phyloP scores from a whole-genome alignment of 2,888 invertebrate species.

The Ophion slaviceki region DNA sequence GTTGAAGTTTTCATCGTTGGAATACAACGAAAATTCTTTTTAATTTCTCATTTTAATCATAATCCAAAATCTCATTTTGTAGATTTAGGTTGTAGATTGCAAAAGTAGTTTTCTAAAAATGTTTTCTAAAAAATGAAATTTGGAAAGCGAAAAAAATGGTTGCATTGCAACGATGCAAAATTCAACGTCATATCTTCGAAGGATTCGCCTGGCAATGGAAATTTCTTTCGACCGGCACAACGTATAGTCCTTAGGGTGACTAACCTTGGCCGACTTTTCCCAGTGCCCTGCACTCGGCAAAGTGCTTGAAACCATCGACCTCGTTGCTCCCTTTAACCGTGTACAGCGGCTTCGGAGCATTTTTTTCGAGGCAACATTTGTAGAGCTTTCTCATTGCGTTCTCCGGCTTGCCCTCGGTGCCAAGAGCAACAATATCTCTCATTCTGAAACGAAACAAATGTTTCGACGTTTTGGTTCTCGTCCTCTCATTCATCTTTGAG shows the following conservation, averaged over 20 bases:
- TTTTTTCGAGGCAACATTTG: constrained; percentile 71
- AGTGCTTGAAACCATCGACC: constrained; percentile 60
- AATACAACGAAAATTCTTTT: too few species aligned
- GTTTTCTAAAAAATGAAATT: too few species aligned
- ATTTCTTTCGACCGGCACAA: background rate
- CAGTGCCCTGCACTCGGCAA: constrained; percentile 71
- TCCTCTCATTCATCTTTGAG: background rate
- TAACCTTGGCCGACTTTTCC: constrained; percentile 68
- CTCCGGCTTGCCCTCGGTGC: constrained; percentile 56
- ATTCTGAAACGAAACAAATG: constrained; percentile 66
- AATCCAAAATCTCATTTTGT: too few species aligned
- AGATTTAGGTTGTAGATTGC: too few species aligned
- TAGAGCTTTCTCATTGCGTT: constrained; percentile 71
- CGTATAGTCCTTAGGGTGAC: constrained; percentile 15
- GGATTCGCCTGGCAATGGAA: background rate
- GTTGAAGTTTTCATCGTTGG: too few species aligned
- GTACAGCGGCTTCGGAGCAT: constrained; percentile 68
- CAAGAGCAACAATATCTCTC: constrained; percentile 67
- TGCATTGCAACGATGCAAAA: too few species aligned
- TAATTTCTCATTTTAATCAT: too few species aligned
- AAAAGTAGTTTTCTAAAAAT: too few species aligned
- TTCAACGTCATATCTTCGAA: background rate
- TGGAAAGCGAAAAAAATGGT: too few species aligned
- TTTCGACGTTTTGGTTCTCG: background rate
- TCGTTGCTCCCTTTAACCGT: constrained; percentile 40